phyloP scores from a whole-genome alignment of 2,113 vertebrate genomes.

The Alligator sinensis region DNA sequence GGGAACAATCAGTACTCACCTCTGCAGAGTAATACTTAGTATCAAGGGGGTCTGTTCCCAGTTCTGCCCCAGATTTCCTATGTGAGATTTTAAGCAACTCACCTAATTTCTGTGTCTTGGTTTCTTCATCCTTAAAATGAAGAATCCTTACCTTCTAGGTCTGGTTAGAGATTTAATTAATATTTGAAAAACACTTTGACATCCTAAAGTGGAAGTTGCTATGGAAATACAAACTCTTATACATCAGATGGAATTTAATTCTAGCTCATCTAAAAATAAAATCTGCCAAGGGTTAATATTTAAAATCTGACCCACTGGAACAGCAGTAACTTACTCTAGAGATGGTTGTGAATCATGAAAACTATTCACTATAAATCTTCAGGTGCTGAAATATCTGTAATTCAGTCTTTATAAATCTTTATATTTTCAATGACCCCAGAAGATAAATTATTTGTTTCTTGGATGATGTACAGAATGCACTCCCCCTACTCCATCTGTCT shows the following conservation, averaged over 20 bases:
- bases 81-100: neutral
- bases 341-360: neutral
- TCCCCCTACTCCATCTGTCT: constrained; percentile 5
- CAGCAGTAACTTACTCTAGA: neutral
- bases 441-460: constrained; percentile 27
- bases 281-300: neutral
- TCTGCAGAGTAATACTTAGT: neutral
- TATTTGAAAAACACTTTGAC: neutral
- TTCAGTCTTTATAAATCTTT: neutral
- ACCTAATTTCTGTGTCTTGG: neutral
- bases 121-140: neutral
- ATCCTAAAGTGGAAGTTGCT: neutral
- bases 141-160: neutral
- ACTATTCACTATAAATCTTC: neutral
- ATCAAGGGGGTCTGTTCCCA: neutral
- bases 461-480: neutral
- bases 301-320: neutral
- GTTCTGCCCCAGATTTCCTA: neutral
- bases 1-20: neutral
- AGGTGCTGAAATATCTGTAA: neutral
- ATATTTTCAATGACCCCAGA: constrained; percentile 8
- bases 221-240: neutral
- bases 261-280: neutral
- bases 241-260: neutral
- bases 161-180: neutral